Conservation (phyloP, 2,797 vertebrate species). For the Alauda arvensis region DNA sequence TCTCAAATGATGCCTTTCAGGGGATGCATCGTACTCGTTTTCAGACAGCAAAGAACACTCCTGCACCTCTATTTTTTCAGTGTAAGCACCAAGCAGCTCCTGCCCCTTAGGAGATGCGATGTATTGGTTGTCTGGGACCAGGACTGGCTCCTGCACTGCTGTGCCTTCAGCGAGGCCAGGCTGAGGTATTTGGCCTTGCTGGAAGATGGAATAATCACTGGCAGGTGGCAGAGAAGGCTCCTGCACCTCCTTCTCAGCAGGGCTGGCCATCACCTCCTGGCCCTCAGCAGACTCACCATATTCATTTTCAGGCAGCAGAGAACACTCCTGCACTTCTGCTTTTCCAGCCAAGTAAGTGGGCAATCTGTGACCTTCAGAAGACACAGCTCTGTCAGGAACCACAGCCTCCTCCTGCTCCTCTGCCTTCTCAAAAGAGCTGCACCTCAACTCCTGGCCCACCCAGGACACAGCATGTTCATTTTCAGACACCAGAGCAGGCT, state of each 20-base stretch:
- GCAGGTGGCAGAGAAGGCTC: background rate
- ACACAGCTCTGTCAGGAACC: background rate
- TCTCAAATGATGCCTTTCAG: background rate
- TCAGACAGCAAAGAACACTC: constrained; percentile 20
- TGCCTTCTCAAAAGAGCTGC: constrained; percentile 9
- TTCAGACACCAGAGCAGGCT: background rate
- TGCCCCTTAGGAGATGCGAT: constrained; percentile 14
- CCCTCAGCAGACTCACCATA: background rate
- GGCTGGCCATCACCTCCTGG: background rate
- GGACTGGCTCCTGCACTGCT: background rate
- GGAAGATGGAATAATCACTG: constrained; percentile 61
- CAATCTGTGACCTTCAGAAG: background rate
- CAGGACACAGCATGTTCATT: background rate
- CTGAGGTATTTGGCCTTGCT: background rate
- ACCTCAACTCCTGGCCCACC: background rate
- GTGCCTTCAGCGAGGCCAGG: constrained; percentile 15
- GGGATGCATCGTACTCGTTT: background rate
- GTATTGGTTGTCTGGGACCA: constrained; percentile 38
- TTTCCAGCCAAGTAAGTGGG: background rate
- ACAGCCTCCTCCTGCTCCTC: background rate
- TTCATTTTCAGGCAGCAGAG: background rate
- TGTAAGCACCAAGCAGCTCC: background rate
- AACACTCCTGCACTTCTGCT: background rate
- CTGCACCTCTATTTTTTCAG: background rate
- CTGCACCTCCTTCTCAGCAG: background rate